These are phyloP conservation scores for Andrena fulva DNA, from an alignment of 2,888 invertebrate species.

Conservation along the genomic window DNA sequence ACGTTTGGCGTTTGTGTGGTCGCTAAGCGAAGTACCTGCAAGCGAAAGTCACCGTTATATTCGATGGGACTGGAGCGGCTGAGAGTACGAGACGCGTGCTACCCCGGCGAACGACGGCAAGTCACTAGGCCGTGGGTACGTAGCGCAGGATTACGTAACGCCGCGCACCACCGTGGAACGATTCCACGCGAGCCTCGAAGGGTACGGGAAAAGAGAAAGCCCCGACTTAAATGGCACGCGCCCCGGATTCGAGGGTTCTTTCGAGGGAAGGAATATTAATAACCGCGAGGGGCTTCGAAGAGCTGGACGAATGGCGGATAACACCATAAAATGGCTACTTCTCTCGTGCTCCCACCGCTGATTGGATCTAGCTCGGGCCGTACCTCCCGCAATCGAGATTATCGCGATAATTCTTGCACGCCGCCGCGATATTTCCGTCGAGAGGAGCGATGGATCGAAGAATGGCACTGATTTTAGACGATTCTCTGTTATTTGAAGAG, in stretches of 20 bases:
- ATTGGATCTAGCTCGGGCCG: background rate
- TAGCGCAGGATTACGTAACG: slow-evolving; percentile 70
- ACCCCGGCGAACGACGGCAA: slow-evolving; percentile 16
- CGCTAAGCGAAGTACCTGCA: slow-evolving; percentile 67
- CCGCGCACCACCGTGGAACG: slow-evolving; percentile 24
- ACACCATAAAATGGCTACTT: slow-evolving; percentile 65
- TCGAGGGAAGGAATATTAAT: background rate
- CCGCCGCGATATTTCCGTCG: background rate
- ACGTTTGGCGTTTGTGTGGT: slow-evolving; percentile 70
- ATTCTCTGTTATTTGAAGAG: slow-evolving; percentile 64
- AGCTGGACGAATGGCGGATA: slow-evolving; percentile 1
- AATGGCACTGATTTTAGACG: background rate
- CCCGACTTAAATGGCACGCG: background rate
- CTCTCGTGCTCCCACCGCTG: slow-evolving; percentile 8
- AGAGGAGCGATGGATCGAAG: background rate
- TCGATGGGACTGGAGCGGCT: background rate
- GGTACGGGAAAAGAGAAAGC: no score
- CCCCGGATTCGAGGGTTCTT: background rate
- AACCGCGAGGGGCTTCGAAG: background rate
- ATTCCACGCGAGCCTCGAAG: slow-evolving; percentile 4
- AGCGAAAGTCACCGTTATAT: slow-evolving; percentile 15
- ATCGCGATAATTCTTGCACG: background rate
- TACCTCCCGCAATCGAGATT: background rate
- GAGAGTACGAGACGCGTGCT: slow-evolving; percentile 25
- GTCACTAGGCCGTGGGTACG: slow-evolving; percentile 20